These are phyloP conservation scores for Papilio polytes DNA, from an alignment of 1,140 invertebrate species.

Conservation along the genomic window DNA sequence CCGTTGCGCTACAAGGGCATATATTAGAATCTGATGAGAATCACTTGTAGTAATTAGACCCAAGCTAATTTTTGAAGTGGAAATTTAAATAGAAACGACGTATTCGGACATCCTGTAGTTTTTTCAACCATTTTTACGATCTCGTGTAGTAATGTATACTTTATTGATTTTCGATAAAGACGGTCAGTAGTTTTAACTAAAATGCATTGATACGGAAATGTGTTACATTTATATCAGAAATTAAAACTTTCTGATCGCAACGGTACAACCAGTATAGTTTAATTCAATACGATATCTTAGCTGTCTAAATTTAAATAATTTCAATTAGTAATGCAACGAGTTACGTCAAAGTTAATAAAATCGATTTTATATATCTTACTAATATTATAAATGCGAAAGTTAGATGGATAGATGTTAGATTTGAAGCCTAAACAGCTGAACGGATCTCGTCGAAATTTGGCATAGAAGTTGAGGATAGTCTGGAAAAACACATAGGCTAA, in stretches of 20 bases:
- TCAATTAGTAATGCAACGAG: too few species aligned
- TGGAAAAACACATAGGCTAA: too few species aligned
- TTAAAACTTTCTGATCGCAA: not conserved
- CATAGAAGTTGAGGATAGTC: too few species aligned
- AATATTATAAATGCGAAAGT: too few species aligned
- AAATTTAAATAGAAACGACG: slow-evolving; percentile 26
- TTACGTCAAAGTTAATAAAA: too few species aligned
- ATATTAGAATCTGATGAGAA: slow-evolving; percentile 38
- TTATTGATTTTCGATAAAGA: slow-evolving; percentile 11
- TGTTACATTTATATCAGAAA: not conserved
- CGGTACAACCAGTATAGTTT: not conserved
- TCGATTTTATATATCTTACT: too few species aligned
- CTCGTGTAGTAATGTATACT: not conserved
- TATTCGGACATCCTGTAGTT: not conserved
- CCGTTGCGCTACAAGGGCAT: slow-evolving; percentile 25
- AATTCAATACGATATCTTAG: slow-evolving; percentile 2
- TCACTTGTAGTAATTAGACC: slow-evolving; percentile 30
- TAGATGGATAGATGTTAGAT: too few species aligned
- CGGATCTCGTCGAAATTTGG: too few species aligned
- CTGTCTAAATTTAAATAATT: too few species aligned
- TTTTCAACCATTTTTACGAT: not conserved
- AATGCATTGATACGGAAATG: not conserved
- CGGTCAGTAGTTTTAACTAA: not conserved
- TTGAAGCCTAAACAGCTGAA: too few species aligned
- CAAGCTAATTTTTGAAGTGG: slow-evolving; percentile 32